Percentiles rank a stretch among this genome's conserved stretches.
Evolutionary conservation across 2,113 vertebrate species (phyloP).

Genomic region (Seriola dumerili): DNA sequence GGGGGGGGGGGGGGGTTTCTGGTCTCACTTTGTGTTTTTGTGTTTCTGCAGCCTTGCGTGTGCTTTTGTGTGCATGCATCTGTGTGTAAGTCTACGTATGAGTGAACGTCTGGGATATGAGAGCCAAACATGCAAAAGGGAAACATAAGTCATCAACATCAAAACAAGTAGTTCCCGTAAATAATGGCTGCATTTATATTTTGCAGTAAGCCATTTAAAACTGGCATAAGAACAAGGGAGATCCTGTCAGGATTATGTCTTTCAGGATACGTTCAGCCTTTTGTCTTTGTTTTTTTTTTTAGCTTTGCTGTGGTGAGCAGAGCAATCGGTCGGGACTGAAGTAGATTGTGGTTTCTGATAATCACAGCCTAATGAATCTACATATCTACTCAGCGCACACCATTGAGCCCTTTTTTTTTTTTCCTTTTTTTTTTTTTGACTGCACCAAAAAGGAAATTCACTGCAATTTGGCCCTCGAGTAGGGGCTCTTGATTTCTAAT

Average conservation of each 20-base stretch:
- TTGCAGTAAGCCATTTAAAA: conserved; percentile 80
- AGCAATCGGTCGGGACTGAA: conserved; percentile 66
- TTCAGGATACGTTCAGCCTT: conserved; percentile 65
- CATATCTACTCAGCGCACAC: conserved; percentile 48
- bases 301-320: conserved; percentile 53
- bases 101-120: conserved; percentile 49
- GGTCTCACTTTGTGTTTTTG: conserved; percentile 13
- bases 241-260: conserved; percentile 71
- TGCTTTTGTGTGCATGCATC: conserved; percentile 15
- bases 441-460: conserved; percentile 70
- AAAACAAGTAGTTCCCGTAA: conserved; percentile 72
- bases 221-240: conserved; percentile 81
- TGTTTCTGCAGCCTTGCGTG: conserved; percentile 22
- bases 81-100: conserved; percentile 23
- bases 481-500: conserved; percentile 48
- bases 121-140: conserved; percentile 61
- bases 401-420: conserved; percentile 38
- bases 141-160: conserved; percentile 76
- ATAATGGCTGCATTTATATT: conserved; percentile 75
- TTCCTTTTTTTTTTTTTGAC: conserved; percentile 19
- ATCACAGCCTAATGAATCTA: conserved; percentile 77
- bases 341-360: conserved; percentile 75
- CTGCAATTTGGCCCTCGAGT: conserved; percentile 60
- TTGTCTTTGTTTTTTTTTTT: conserved; percentile 29
- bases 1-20: background rate